Evolutionary conservation across 37 sponge, comb jelly and placozoan genomes (phyloP), one percentile per base, ranked within the genome.

Genomic region (Bolinopsis microptera): DNA sequence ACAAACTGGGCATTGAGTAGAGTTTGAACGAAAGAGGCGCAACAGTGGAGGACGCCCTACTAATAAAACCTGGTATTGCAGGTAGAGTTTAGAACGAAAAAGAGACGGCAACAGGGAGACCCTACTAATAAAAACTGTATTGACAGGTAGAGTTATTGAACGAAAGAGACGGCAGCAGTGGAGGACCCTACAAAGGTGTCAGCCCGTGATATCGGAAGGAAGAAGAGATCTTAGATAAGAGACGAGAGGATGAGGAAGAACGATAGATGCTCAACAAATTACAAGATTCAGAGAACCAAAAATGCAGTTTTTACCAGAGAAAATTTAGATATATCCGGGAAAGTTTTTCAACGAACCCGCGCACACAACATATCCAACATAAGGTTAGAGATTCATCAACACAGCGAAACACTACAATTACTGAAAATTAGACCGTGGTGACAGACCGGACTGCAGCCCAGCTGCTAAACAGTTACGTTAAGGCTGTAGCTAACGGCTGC

Each of bases 271-370:
- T 48, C 39, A 1, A 86, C 37, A 40, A 86, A 86, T 40, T 86
- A 86, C 61, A 86, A 86, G 90, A 86, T 86, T 9, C 90, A 86
- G 61, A 38, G 90, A 27, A 86, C 90, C 3, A 86, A 86, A 41
- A 86, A 86, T 48, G 32, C 90, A 86, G 90, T 40, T 86, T 30
- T n/a, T n/a, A n/a, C n/a, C n/a, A n/a, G n/a, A n/a, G n/a, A n/a
- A n/a, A n/a, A n/a, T n/a, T n/a, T n/a, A n/a, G n/a, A n/a, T n/a
- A n/a, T n/a, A n/a, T n/a, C n/a, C 21, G 68, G 68, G 18, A 22
- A 13, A 22, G 21, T 67, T 67, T n/a, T 13, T 67, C 68, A 72
- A 22, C 13, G 13, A 72, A 26, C n/a, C n/a, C n/a, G n/a, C n/a
- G n/a, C n/a, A n/a, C n/a, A n/a, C n/a, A n/a, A n/a, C n/a, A n/a